Evolutionary conservation across 35 echinoderm and acorn worm species (phyloP), one percentile per base, ranked within the genome.

Genomic region (Eucidaris tribuloides): DNA sequence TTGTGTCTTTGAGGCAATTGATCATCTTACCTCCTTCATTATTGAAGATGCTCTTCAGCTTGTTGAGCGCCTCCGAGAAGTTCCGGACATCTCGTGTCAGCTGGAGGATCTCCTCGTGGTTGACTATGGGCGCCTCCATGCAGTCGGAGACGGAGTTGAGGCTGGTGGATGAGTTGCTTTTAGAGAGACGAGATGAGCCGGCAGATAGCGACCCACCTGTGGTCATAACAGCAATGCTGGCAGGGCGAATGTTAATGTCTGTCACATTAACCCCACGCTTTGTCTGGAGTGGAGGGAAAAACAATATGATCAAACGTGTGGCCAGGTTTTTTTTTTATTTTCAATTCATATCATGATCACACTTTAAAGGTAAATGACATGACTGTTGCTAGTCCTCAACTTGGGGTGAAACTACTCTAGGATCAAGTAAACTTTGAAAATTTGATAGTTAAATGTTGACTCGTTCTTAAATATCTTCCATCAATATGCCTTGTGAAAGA

Each of bases 61-160:
- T 41, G n/a, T 56, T 88, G 11, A 97, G 89, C 14, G 94, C 85
- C 38, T 97, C 94, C 42, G 85, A 88, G 49, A 97, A 97, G 41
- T 79, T 84, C 5, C 94, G 62, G 9, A 97, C 94, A 61, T 97
- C 94, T 60, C 74, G 79, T 1, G 94, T 97, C 32, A 97, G 68
- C 41, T 97, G 89, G 31, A 97, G 58, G 45, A 97, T 97, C 61
- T 97, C 94, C 84, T 92, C 94, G 41, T 97, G 94, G 45, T 97
- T 97, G 7, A 91, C 84, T 48, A 88, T 88, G 30, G 86, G 94
- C 5, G 89, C 57, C 52, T 97, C 94, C 33, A 97, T 84, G 59
- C 81, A 83, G 39, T 97, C 94, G n/a, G 89, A 91, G 15, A 44
- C 41, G 15, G 88, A 91, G 89, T 97, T 97, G 50, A 97, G 64